phyloP scores from a whole-genome alignment of 2,113 vertebrate genomes.

The Raja brachyura region DNA sequence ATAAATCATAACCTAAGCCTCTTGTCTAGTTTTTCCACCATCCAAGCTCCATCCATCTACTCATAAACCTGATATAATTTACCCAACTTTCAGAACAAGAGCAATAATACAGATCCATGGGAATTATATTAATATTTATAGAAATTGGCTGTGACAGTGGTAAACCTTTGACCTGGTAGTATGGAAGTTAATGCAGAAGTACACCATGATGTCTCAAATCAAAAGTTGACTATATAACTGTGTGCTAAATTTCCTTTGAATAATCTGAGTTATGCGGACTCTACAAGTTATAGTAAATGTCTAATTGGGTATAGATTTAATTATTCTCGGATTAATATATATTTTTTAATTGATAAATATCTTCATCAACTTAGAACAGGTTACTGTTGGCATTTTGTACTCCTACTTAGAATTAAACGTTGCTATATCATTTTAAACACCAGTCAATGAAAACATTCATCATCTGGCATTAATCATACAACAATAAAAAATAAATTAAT shows the following conservation, averaged over 20 bases:
- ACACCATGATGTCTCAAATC: not conserved
- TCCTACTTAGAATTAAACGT: not conserved
- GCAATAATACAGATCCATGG: not conserved
- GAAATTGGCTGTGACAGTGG: not conserved
- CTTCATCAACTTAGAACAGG: not conserved
- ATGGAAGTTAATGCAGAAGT: not conserved
- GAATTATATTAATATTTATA: not conserved
- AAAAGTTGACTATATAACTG: not conserved
- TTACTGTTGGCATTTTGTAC: not conserved
- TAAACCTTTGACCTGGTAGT: not conserved
- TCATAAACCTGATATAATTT: not conserved
- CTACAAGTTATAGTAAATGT: not conserved
- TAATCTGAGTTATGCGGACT: not conserved
- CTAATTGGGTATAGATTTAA: not conserved
- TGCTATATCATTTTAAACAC: not conserved
- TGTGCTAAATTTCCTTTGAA: not conserved
- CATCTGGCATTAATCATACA: not conserved
- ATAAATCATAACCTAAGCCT: not conserved
- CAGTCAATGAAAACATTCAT: not conserved
- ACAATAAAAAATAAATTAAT: not conserved
- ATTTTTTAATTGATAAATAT: not conserved
- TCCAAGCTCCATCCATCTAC: not conserved
- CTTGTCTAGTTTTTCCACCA: not conserved
- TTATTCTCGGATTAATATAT: not conserved
- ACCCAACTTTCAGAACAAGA: not conserved